Conservation (phyloP, 2,113 vertebrate species). For the Dolichotis patagonum region DNA sequence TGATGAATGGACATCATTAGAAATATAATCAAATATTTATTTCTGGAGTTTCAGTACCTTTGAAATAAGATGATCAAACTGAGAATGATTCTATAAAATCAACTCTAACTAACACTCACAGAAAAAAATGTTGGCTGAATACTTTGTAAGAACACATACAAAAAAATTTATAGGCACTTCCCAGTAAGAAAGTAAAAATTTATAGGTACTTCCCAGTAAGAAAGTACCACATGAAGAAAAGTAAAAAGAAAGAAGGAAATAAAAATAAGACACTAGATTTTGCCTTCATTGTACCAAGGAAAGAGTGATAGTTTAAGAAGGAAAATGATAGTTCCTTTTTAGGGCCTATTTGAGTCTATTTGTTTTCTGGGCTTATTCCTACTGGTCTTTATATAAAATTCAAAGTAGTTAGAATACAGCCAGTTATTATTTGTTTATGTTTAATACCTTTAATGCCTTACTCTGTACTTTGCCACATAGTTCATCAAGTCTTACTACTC, state of each 20-base stretch:
- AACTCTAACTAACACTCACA: background rate
- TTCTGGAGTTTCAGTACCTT: background rate
- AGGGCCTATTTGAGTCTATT: background rate
- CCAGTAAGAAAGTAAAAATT: background rate
- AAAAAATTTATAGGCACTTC: background rate
- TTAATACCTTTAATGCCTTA: background rate
- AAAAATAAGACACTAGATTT: background rate
- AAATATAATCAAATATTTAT: conserved; percentile 37
- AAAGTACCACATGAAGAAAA: background rate
- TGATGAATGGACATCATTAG: background rate
- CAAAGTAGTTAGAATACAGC: background rate
- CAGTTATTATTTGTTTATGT: background rate
- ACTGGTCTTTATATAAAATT: background rate
- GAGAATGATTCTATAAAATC: background rate
- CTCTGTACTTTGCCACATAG: background rate
- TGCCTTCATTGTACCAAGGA: conserved; percentile 8
- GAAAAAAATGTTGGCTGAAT: background rate
- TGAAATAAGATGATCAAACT: conserved; percentile 18
- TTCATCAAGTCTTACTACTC: background rate
- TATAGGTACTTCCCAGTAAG: no score
- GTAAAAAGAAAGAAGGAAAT: conserved; percentile 5
- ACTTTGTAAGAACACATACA: background rate
- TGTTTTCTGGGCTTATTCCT: background rate
- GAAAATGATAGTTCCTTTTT: background rate
- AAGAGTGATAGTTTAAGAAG: conserved; percentile 14